These are phyloP conservation scores for Eledona agricola DNA, from an alignment of 2,888 invertebrate genomes.

Conservation along the genomic window DNA sequence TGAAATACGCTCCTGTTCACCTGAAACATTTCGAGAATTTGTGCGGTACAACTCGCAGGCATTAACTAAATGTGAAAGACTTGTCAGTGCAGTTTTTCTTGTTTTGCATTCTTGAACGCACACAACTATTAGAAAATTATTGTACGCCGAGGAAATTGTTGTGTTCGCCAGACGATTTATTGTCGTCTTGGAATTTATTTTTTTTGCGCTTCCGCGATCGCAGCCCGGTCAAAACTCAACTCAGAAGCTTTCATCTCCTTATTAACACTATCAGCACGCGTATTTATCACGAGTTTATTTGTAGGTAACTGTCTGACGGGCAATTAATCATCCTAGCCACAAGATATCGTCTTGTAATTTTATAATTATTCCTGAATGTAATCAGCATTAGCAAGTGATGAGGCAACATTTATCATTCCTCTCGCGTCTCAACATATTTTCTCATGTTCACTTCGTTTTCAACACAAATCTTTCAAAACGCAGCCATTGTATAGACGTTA, in stretches of 20 bases:
- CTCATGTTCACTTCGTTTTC: neutral
- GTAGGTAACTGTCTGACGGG: constrained; percentile 8
- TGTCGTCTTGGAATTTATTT: constrained; percentile 3
- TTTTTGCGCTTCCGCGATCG: too few relatives aligned
- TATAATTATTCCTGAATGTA: constrained; percentile 16
- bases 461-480: neutral
- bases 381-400: constrained; percentile 14
- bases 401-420: constrained; percentile 14
- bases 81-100: constrained; percentile 11
- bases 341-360: constrained; percentile 24
- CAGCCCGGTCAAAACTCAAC: too few relatives aligned
- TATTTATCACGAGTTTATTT: constrained; percentile 9
- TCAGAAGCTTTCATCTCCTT: constrained; percentile 1
- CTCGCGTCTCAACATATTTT: constrained; percentile 2
- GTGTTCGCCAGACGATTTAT: neutral
- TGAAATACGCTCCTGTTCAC: constrained; percentile 12
- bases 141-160: neutral
- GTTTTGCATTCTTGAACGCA: constrained; percentile 1
- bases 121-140: constrained; percentile 6
- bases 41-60: constrained; percentile 7
- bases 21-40: constrained; percentile 17
- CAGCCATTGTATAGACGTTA: constrained; percentile 1
- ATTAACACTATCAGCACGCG: constrained; percentile 5
- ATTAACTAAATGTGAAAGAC: constrained; percentile 30
- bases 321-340: constrained; percentile 21